phyloP scores from a whole-genome alignment of 2,888 invertebrate species.

The Aphodius granarius region DNA sequence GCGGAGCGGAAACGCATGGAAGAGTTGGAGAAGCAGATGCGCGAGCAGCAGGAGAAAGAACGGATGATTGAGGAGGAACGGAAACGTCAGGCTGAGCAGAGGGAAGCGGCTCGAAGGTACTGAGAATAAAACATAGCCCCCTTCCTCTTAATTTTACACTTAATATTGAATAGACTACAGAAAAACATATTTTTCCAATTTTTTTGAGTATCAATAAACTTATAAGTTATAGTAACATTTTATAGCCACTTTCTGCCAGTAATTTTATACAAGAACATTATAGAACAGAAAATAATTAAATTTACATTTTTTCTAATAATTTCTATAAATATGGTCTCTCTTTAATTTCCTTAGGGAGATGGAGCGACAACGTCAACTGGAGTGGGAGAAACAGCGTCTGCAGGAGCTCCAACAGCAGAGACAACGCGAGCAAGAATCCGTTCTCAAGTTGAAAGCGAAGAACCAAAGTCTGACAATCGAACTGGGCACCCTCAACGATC shows the following conservation, averaged over 20 bases:
- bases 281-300: background rate
- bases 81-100: constrained; percentile 76
- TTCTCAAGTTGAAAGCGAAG: constrained; percentile 82
- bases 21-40: constrained; percentile 81
- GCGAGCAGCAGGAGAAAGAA: constrained; percentile 77
- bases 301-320: background rate
- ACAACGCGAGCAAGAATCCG: constrained; percentile 82
- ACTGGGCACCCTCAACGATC: constrained; percentile 62
- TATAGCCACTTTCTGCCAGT: background rate
- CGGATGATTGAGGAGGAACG: constrained; percentile 76
- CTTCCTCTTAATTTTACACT: too few relatives aligned
- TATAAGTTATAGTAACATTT: background rate
- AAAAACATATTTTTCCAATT: background rate
- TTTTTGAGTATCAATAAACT: too few relatives aligned
- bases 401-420: constrained; percentile 82
- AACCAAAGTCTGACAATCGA: constrained; percentile 84
- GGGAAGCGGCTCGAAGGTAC: constrained; percentile 71
- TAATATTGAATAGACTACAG: too few relatives aligned
- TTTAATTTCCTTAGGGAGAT: constrained; percentile 66
- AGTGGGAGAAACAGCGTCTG: constrained; percentile 91
- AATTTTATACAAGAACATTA: background rate
- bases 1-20: constrained; percentile 80
- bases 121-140: too few relatives aligned
- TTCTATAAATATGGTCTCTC: background rate
- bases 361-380: constrained; percentile 91